Conservation (phyloP, 1,140 invertebrate species). For the Zaprionus camerounensis region DNA sequence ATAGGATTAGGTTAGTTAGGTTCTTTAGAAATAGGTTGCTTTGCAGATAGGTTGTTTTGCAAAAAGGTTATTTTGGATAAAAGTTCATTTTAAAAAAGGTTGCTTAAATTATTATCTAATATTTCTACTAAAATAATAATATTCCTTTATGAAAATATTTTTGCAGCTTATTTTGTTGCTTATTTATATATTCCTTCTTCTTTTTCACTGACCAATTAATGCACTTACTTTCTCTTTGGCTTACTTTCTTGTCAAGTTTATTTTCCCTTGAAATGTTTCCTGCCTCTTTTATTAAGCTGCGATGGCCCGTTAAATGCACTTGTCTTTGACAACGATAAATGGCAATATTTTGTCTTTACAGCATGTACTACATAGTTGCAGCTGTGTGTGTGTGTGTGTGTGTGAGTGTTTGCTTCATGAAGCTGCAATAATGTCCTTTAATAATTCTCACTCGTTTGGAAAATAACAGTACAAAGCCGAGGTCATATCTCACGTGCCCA, state of each 20-base stretch:
- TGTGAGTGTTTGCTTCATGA: constrained; percentile 66
- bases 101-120: no score
- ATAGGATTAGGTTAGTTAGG: no score
- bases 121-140: no score
- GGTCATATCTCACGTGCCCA: constrained; percentile 50
- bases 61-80: no score
- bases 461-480: constrained; percentile 77
- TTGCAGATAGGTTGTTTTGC: no score
- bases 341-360: constrained; percentile 46
- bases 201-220: constrained; percentile 29
- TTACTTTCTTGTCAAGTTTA: constrained; percentile 6
- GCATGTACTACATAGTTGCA: background rate
- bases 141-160: no score
- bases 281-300: constrained; percentile 12
- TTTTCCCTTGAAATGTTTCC: background rate
- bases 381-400: constrained; percentile 3
- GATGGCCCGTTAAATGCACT: constrained; percentile 55
- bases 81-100: no score
- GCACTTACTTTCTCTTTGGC: constrained; percentile 26
- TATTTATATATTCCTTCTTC: background rate
- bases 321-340: constrained; percentile 61
- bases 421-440: constrained; percentile 81
- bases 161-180: no score
- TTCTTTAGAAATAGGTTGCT: no score
- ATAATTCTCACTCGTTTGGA: constrained; percentile 81